A percentile compares a stretch with the other conserved stretches of the same genome.
Conservation (phyloP, 1,140 invertebrate species). For the Drosophila navojoa region DNA sequence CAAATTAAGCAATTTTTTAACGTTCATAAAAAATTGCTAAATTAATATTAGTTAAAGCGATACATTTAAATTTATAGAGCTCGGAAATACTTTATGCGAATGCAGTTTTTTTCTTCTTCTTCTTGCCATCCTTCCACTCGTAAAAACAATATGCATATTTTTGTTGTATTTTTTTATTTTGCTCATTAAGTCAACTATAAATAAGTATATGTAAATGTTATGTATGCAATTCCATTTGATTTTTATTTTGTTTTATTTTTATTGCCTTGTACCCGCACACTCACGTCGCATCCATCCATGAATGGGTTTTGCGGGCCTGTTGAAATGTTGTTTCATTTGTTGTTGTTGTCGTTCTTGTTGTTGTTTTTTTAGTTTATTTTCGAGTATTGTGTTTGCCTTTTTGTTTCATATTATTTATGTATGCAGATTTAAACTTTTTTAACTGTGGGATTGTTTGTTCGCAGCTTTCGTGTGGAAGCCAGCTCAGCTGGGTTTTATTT, state of each 20-base stretch:
- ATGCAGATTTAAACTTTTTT: conserved; percentile 60
- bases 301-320: conserved; percentile 33
- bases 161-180: conserved; percentile 5
- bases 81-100: conserved; percentile 2
- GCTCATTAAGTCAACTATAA: conserved; percentile 36
- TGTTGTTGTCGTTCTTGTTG: not conserved
- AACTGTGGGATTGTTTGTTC: conserved; percentile 37
- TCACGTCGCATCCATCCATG: conserved; percentile 32
- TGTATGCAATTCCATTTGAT: conserved; percentile 33
- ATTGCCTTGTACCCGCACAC: conserved; percentile 13
- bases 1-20: not conserved
- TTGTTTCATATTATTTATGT: conserved; percentile 72
- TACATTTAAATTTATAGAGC: conserved; percentile 21
- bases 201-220: conserved; percentile 40
- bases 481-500: conserved; percentile 52
- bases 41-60: conserved; percentile 8
- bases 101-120: not conserved
- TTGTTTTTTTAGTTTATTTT: conserved; percentile 18
- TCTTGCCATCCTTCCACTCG: not conserved
- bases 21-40: not conserved
- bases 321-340: conserved; percentile 38
- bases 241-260: conserved; percentile 24
- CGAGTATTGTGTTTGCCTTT: conserved; percentile 44
- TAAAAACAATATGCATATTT: conserved; percentile 6
- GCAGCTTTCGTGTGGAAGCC: conserved; percentile 12